Evolutionary conservation across 2,888 invertebrate genomes (phyloP).

Genomic region (Nesidiocoris tenuis): DNA sequence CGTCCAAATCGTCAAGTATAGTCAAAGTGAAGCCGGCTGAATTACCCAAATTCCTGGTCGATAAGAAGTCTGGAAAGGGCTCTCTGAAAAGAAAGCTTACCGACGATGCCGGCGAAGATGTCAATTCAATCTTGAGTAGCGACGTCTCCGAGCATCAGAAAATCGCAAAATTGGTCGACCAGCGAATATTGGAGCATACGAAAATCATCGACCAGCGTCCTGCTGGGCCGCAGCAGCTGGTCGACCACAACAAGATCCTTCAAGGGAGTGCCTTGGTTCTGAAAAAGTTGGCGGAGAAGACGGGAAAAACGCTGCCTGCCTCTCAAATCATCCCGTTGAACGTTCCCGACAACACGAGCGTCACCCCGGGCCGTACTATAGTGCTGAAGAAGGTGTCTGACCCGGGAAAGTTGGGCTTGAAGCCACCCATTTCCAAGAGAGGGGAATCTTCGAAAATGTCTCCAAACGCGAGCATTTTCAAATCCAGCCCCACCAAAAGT

Average conservation of each 20-base stretch:
- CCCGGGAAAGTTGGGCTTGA: conserved; percentile 19
- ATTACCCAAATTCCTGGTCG: conserved; percentile 24
- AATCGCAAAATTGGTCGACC: conserved; percentile 33
- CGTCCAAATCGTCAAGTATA: neutral
- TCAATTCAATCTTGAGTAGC: neutral
- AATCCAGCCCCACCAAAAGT: conserved; percentile 4
- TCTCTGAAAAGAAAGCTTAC: neutral
- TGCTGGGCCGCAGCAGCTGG: conserved; percentile 27
- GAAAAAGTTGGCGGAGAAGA: conserved; percentile 35
- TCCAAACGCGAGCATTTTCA: neutral
- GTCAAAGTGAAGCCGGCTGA: conserved; percentile 21
- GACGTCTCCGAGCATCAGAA: conserved; percentile 31
- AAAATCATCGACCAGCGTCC: conserved; percentile 34
- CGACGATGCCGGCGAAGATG: neutral
- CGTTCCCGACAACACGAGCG: neutral
- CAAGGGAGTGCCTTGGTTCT: conserved; percentile 36
- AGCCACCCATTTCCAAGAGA: neutral
- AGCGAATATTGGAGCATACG: conserved; percentile 40
- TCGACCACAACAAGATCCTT: conserved; percentile 38
- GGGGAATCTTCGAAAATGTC: neutral
- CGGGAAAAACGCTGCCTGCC: conserved; percentile 20
- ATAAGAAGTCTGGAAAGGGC: neutral
- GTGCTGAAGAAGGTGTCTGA: conserved; percentile 27
- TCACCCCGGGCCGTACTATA: conserved; percentile 3
- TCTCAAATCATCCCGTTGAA: conserved; percentile 13